Evolutionary conservation across 2,113 vertebrate genomes (phyloP).

Genomic region (Caranx melampygus): DNA sequence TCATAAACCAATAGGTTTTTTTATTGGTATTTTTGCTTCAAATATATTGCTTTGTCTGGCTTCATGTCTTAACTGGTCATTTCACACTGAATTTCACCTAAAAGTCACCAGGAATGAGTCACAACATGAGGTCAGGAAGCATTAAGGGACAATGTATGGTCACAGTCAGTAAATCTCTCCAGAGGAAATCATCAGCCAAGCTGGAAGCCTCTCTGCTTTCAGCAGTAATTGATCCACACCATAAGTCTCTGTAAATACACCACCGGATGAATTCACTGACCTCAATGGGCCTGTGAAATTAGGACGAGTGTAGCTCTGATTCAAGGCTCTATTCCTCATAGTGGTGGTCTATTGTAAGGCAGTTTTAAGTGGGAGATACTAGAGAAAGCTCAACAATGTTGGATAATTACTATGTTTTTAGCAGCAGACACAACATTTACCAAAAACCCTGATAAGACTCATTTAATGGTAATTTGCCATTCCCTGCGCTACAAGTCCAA

Average conservation of each 20-base stretch:
- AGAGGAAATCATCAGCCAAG: constrained; percentile 18
- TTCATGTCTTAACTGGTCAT: not conserved
- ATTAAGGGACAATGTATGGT: not conserved
- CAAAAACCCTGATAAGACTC: not conserved
- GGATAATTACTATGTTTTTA: constrained; percentile 1
- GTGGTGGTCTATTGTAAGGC: not conserved
- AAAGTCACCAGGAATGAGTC: constrained; percentile 35
- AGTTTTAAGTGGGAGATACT: constrained; percentile 8
- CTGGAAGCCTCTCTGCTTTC: constrained; percentile 8
- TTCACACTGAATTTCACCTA: not conserved
- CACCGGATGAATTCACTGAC: constrained; percentile 18
- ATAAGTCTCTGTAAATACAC: constrained; percentile 5
- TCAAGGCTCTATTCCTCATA: not conserved
- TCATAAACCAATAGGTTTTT: not conserved
- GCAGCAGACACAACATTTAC: constrained; percentile 3
- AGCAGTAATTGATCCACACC: constrained; percentile 18
- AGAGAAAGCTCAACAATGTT: not conserved
- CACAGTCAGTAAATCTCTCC: constrained; percentile 27
- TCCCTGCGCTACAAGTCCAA: constrained; percentile 1
- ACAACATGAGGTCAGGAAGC: constrained; percentile 22
- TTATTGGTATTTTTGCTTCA: not conserved
- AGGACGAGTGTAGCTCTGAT: not conserved
- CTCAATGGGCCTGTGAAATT: not conserved
- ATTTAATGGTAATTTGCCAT: constrained; percentile 4
- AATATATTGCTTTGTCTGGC: not conserved